Conservation (phyloP, 2,797 vertebrate genomes). For the Sphaeramia orbicularis region DNA sequence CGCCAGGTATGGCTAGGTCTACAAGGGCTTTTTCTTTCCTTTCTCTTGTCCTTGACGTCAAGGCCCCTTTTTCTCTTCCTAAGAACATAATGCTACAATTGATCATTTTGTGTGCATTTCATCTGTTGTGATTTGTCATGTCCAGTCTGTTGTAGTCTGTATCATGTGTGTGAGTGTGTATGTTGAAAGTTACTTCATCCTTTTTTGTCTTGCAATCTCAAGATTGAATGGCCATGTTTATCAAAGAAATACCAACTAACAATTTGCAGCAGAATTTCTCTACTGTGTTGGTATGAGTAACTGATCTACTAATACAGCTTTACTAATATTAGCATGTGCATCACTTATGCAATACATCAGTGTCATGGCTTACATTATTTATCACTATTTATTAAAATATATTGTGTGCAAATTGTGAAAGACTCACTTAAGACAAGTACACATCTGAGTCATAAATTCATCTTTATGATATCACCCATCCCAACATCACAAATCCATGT, state of each 20-base stretch:
- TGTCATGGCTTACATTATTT: conserved; percentile 39
- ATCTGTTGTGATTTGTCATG: conserved; percentile 45
- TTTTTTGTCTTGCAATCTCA: conserved; percentile 89
- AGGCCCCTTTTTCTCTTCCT: conserved; percentile 67
- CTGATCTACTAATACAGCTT: conserved; percentile 55
- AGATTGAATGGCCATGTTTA: conserved; percentile 87
- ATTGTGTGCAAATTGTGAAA: conserved; percentile 29
- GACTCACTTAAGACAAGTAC: conserved; percentile 20
- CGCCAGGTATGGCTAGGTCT: conserved; percentile 92
- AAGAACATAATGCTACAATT: conserved; percentile 67
- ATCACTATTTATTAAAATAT: conserved; percentile 23
- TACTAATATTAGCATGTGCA: conserved; percentile 57
- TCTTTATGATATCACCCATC: conserved; percentile 53
- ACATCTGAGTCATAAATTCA: conserved; percentile 30
- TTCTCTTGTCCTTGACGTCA: conserved; percentile 80
- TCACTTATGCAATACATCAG: conserved; percentile 31
- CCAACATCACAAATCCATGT: conserved; percentile 55
- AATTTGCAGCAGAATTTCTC: conserved; percentile 19
- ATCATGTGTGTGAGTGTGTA: conserved; percentile 42
- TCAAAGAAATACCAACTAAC: conserved; percentile 31
- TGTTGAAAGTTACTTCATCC: conserved; percentile 52
- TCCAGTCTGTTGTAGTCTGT: conserved; percentile 50
- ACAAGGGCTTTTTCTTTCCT: conserved; percentile 82
- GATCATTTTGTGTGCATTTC: conserved; percentile 62
- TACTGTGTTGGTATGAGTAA: conserved; percentile 11